Base-by-base conservation (phyloP, 1,140 invertebrate genomes). In the Phymastichus coffea region DNA sequence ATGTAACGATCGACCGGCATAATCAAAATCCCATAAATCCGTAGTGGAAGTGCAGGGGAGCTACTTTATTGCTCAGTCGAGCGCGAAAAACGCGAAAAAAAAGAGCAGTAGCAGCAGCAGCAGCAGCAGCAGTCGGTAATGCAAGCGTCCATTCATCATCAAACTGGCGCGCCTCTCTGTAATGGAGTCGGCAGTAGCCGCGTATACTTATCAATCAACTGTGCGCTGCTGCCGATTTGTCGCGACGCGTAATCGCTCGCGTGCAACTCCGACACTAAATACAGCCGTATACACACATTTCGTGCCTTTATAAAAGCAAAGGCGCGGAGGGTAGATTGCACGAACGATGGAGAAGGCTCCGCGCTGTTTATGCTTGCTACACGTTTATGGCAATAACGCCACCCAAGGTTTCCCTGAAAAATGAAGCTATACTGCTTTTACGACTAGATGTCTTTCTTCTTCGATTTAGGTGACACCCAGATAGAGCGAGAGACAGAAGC, bases 11-110 rank as follows among this genome's bases (percentile, higher is more conserved):
- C 33, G 40, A 8, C 26, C 17, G 28, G 25, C 41, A 46, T 56
- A 35, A 56, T 56, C 53, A 56, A 46, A 56, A 46, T 56, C 30
- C 15, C 53, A 56, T 56, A 56, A 56, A 56, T 56, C 53, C 28
- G 30, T n/a, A n/a, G n/a, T n/a, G n/a, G n/a, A n/a, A n/a, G n/a
- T 9, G 20, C 17, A 9, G 12, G 41, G 9, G 9, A 3, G 28
- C 7, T n/a, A 10, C 26, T 55, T n/a, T 55, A 44, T 55, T 43
- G 14, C 33, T 25, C 19, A 10, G 3, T 17, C 37, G 23, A 20
- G 10, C 6, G 38, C 26, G 30, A 33, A 33, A 33, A 33, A 33
- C 6, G 30, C 30, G 30, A 10, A 35, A 46, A 46, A 47, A 46
- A 56, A 55, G 19, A 25, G 23, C 41, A 19, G 23, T 0, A 35